Evolutionary conservation across 1,140 invertebrate species (phyloP).

Genomic region (Macrosteles quadrilineatus): DNA sequence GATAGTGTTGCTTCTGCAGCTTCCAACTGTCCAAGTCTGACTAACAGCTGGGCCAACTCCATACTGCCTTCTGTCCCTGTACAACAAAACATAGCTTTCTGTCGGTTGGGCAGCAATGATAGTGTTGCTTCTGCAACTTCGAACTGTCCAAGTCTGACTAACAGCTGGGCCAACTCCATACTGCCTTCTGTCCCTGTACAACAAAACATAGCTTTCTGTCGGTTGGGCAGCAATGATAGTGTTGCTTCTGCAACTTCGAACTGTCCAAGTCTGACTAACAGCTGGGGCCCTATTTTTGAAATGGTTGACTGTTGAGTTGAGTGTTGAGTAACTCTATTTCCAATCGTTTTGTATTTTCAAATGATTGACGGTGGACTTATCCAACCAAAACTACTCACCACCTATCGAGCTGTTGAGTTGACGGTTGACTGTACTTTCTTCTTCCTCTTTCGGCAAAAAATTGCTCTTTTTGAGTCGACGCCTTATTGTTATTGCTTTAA

Average conservation of each 20-base stretch:
- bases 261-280: constrained; percentile 85
- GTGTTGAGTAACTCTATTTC: no score
- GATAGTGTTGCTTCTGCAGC: background rate
- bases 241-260: background rate
- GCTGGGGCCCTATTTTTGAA: no score
- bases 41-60: constrained; percentile 75
- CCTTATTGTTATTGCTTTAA: no score
- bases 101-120: background rate
- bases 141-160: constrained; percentile 78
- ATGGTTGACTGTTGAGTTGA: no score
- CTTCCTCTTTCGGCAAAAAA: no score
- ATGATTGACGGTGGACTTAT: no score
- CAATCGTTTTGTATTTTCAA: no score
- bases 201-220: background rate
- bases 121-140: background rate
- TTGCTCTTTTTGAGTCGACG: no score
- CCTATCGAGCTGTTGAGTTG: no score
- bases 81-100: background rate
- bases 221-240: background rate
- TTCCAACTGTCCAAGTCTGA: constrained; percentile 73
- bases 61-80: constrained; percentile 61
- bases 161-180: constrained; percentile 73
- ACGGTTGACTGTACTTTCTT: no score
- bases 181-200: constrained; percentile 61
- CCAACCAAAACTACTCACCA: no score